phyloP scores from a whole-genome alignment of 2,113 vertebrate genomes.

The Gymnogyps californianus region DNA sequence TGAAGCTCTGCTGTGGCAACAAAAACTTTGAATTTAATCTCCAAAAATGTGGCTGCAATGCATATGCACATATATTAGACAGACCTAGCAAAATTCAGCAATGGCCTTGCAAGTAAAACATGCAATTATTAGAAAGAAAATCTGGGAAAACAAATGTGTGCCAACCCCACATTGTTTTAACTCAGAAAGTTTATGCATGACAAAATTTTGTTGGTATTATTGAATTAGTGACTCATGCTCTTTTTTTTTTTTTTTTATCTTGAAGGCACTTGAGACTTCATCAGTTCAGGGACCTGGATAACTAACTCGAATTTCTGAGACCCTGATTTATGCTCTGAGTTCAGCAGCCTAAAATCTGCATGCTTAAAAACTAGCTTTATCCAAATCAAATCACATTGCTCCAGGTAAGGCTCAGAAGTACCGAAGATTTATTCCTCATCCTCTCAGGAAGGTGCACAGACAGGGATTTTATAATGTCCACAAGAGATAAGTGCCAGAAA shows the following conservation, averaged over 20 bases:
- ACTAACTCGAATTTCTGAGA: neutral
- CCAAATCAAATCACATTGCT: neutral
- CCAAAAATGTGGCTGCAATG: neutral
- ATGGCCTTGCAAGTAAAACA: neutral
- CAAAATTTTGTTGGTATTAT: neutral
- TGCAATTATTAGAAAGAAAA: neutral
- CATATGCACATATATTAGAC: neutral
- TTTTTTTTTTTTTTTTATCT: neutral
- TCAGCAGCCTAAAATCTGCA: neutral
- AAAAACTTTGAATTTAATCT: neutral
- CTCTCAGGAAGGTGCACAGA: neutral
- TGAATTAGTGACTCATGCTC: neutral
- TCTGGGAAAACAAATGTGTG: neutral
- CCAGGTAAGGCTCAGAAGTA: neutral
- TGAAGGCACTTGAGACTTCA: neutral
- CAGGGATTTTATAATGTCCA: neutral
- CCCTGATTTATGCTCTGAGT: neutral
- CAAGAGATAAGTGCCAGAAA: neutral
- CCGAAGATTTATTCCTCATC: neutral
- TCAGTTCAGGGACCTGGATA: neutral
- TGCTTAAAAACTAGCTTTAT: neutral
- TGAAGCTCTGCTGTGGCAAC: neutral
- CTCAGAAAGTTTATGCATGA: neutral
- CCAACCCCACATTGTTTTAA: neutral
- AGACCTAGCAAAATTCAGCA: neutral